Conservation (phyloP, 1,140 invertebrate species). For the Ceratosolen solmsi region DNA sequence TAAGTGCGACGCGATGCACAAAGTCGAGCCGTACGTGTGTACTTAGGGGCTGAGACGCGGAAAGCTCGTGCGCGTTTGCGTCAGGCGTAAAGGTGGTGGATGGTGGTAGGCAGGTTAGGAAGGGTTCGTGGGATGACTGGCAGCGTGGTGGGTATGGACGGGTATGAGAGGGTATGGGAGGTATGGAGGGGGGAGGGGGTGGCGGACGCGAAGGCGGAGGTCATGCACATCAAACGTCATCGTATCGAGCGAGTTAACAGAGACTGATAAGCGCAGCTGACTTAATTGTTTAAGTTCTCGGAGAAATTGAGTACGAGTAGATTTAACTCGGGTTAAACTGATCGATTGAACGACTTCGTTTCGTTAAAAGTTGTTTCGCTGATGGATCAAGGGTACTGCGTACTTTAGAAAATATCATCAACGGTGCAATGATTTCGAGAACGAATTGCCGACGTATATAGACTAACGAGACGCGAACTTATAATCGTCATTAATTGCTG, state of each 20-base stretch:
- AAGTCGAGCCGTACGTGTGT: neutral
- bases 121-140: too few species aligned
- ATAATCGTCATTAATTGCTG: too few species aligned
- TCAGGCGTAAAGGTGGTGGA: neutral
- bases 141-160: too few species aligned
- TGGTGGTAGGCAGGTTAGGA: too few species aligned
- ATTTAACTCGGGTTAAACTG: neutral
- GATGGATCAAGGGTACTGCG: too few species aligned
- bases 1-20: neutral
- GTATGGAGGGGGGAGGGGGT: too few species aligned
- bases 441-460: too few species aligned
- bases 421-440: too few species aligned
- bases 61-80: neutral
- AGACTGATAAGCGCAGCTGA: neutral
- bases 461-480: too few species aligned
- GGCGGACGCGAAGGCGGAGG: neutral
- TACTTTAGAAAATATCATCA: too few species aligned
- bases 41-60: neutral
- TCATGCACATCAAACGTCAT: constrained; percentile 1
- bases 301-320: neutral
- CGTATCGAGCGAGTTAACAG: neutral
- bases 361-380: too few species aligned
- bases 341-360: neutral
- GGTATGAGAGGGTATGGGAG: too few species aligned
- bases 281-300: neutral